Conservation (phyloP, 2,888 invertebrate species). For the Mythimna albipuncta region DNA sequence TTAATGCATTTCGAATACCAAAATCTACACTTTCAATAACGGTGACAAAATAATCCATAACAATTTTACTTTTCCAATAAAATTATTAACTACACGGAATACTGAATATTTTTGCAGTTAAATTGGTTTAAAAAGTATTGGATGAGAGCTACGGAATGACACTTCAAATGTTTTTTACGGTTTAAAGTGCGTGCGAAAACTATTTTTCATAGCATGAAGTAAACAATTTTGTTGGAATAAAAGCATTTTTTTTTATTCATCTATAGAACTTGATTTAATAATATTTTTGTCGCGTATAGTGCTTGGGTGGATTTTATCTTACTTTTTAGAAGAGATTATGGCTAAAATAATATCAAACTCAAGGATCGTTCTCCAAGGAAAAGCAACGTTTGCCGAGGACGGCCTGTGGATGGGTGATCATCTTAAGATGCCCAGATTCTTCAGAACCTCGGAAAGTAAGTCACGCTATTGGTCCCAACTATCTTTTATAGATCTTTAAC, state of each 20-base stretch:
- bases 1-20: background rate
- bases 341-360: no score
- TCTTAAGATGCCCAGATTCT: no score
- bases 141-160: conserved; percentile 20
- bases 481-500: no score
- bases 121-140: conserved; percentile 45
- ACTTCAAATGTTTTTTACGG: conserved; percentile 42
- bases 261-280: background rate
- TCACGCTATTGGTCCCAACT: no score
- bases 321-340: no score
- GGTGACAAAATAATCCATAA: background rate
- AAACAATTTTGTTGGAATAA: conserved; percentile 1
- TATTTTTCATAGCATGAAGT: conserved; percentile 6
- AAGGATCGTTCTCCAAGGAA: no score
- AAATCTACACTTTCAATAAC: conserved; percentile 5
- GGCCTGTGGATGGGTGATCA: no score
- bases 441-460: no score
- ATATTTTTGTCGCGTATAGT: background rate
- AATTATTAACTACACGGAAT: conserved; percentile 6
- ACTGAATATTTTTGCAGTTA: conserved; percentile 28
- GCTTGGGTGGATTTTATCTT: no score
- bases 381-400: no score
- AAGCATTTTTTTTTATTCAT: background rate
- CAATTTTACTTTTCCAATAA: conserved; percentile 4
- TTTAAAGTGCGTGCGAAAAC: conserved; percentile 25